phyloP scores from a whole-genome alignment of 2,113 vertebrate species.

The Marmota monax region DNA sequence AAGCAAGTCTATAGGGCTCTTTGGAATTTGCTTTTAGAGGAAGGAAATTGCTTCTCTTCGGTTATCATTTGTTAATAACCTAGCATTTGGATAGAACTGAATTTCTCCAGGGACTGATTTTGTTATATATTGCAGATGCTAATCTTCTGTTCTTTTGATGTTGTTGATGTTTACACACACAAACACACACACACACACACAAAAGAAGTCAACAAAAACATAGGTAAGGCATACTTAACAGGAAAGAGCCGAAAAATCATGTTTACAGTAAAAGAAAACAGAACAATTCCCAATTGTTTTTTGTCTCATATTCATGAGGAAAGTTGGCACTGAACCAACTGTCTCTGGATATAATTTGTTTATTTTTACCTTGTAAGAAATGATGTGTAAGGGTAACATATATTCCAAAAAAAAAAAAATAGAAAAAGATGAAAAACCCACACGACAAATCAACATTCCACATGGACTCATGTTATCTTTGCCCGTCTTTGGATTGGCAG shows the following conservation, averaged over 20 bases:
- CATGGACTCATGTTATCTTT: background rate
- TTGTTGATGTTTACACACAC: background rate
- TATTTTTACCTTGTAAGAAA: slow-evolving; percentile 4
- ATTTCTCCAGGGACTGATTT: slow-evolving; percentile 18
- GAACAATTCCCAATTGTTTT: background rate
- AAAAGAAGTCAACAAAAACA: background rate
- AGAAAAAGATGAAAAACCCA: background rate
- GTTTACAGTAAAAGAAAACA: background rate
- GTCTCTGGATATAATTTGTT: background rate
- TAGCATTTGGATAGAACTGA: background rate
- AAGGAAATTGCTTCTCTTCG: slow-evolving; percentile 62
- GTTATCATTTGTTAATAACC: slow-evolving; percentile 51
- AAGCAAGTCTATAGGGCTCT: background rate
- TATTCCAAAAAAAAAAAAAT: background rate
- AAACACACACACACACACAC: background rate
- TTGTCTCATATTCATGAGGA: background rate
- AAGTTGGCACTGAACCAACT: background rate
- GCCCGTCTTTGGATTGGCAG: background rate
- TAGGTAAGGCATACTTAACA: background rate
- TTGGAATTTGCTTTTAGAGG: slow-evolving; percentile 14
- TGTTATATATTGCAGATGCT: background rate
- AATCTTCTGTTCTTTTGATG: background rate
- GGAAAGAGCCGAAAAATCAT: slow-evolving; percentile 7
- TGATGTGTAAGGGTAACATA: background rate
- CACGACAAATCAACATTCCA: background rate